phyloP scores from a whole-genome alignment of 2,888 invertebrate genomes.

The Brachypterus glaber region DNA sequence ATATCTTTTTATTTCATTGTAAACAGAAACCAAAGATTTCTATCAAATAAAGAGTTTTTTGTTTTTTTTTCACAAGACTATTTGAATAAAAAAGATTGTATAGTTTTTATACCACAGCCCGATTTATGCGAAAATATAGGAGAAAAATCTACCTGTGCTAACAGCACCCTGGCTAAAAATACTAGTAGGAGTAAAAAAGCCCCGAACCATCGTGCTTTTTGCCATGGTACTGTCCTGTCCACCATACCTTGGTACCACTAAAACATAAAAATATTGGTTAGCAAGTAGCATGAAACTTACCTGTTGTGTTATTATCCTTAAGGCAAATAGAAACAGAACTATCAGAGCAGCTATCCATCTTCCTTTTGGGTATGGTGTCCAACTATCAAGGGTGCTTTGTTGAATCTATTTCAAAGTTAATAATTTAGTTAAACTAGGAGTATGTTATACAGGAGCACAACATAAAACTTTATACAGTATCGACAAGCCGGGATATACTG shows the following conservation, averaged over 20 bases:
- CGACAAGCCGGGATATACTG: too few species aligned
- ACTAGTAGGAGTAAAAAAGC: slow-evolving; percentile 37
- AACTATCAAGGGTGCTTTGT: slow-evolving; percentile 76
- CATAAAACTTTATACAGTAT: too few species aligned
- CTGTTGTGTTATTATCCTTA: slow-evolving; percentile 75
- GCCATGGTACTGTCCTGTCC: slow-evolving; percentile 44
- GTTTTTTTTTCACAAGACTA: too few species aligned
- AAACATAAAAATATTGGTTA: slow-evolving; percentile 31
- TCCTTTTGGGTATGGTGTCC: slow-evolving; percentile 71
- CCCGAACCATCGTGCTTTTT: slow-evolving; percentile 38
- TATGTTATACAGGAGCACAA: too few species aligned
- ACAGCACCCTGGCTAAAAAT: slow-evolving; percentile 41
- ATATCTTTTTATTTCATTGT: too few species aligned
- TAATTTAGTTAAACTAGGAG: too few species aligned
- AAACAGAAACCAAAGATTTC: too few species aligned
- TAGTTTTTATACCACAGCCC: too few species aligned
- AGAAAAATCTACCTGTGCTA: slow-evolving; percentile 44
- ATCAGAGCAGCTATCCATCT: slow-evolving; percentile 71
- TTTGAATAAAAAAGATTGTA: too few species aligned
- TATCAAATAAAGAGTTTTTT: too few species aligned
- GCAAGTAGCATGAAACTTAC: slow-evolving; percentile 43
- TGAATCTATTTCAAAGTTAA: slow-evolving; percentile 50
- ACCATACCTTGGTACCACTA: slow-evolving; percentile 44
- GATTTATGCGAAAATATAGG: too few species aligned
- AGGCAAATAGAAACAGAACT: slow-evolving; percentile 63